Conservation (phyloP, 1,140 invertebrate species). For the Lepidurus arcticus region DNA sequence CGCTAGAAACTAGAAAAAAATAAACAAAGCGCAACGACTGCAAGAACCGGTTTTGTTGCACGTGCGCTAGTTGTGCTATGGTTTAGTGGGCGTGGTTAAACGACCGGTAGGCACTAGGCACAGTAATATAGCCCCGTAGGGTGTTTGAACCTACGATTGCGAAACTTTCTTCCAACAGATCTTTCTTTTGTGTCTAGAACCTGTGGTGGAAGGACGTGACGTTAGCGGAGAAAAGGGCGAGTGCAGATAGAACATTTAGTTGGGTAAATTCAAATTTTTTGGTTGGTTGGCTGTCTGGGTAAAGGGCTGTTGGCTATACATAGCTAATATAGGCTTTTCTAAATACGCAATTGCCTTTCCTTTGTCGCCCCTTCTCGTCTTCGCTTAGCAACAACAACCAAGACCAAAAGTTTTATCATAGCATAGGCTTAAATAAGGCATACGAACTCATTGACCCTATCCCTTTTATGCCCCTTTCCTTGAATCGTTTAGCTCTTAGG, state of each 20-base stretch:
- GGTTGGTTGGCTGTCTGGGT: no score
- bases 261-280: no score
- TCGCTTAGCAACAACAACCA: no score
- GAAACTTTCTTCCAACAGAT: neutral
- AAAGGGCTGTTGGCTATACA: no score
- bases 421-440: no score
- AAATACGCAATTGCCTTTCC: no score
- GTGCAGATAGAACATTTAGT: no score
- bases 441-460: neutral
- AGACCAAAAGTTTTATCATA: no score
- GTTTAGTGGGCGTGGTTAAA: neutral
- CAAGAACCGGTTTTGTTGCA: neutral
- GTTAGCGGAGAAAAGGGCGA: neutral
- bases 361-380: no score
- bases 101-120: neutral
- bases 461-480: neutral
- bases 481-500: neutral
- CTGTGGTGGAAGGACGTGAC: neutral
- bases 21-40: neutral
- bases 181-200: constrained; percentile 7
- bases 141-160: neutral
- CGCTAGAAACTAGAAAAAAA: neutral
- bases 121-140: neutral
- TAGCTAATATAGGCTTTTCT: no score
- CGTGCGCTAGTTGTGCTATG: neutral